These are phyloP conservation scores for Cartodere bifasciata DNA, from an alignment of 2,888 invertebrate genomes.

Conservation along the genomic window DNA sequence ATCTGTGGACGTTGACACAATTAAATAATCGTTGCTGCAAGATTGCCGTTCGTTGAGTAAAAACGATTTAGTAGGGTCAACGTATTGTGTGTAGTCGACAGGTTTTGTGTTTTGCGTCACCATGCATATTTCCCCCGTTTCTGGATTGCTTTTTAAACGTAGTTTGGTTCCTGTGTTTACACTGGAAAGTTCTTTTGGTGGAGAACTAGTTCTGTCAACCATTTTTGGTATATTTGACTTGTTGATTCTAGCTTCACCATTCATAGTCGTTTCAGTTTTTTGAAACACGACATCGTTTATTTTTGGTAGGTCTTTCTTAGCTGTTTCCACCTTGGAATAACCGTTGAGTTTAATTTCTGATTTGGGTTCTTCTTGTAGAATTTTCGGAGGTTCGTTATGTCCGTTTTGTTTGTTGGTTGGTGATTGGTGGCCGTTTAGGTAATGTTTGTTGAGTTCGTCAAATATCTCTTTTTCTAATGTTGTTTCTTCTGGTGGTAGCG, in stretches of 20 bases:
- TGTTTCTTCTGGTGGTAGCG: slow-evolving; percentile 5
- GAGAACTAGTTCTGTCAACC: neutral
- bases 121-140: slow-evolving; percentile 9
- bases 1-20: slow-evolving; percentile 35
- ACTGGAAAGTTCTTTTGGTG: neutral
- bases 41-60: slow-evolving; percentile 26
- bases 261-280: no score
- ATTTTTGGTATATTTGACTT: no score
- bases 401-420: neutral
- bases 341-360: no score
- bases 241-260: no score
- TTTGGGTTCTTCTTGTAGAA: slow-evolving; percentile 1
- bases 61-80: slow-evolving; percentile 24
- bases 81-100: slow-evolving; percentile 8
- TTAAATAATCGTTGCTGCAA: slow-evolving; percentile 16
- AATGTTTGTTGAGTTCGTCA: neutral
- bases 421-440: no score
- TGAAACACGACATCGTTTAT: no score
- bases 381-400: no score
- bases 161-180: slow-evolving; percentile 7
- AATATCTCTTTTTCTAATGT: slow-evolving; percentile 6
- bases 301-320: no score
- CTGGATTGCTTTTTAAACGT: slow-evolving; percentile 10
- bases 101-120: neutral
- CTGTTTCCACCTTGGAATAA: neutral